phyloP scores from a whole-genome alignment of 2,888 invertebrate genomes.

The Trichogramma dendrolimi region DNA sequence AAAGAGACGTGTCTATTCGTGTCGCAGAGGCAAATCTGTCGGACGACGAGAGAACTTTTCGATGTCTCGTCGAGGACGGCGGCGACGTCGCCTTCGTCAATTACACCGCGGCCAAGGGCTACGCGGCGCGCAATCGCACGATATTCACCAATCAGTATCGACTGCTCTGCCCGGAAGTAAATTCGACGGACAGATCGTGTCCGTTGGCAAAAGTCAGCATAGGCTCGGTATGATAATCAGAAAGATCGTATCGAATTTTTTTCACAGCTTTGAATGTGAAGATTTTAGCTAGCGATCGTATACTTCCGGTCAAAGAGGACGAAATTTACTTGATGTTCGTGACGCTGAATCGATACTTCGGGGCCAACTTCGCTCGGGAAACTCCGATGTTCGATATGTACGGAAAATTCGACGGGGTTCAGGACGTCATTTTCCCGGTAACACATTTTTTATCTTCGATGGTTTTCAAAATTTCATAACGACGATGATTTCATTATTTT shows the following conservation, averaged over 20 bases:
- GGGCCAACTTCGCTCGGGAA: conserved; percentile 57
- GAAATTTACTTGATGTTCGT: conserved; percentile 69
- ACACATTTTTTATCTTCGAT: conserved; percentile 26
- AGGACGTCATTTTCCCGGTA: conserved; percentile 63
- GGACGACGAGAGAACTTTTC: conserved; percentile 27
- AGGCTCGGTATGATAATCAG: conserved; percentile 9
- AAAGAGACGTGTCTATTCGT: background rate
- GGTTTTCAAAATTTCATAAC: too few relatives aligned
- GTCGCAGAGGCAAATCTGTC: background rate
- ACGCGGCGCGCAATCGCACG: conserved; percentile 51
- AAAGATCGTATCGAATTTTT: background rate
- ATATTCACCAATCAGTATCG: conserved; percentile 13
- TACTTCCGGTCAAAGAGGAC: conserved; percentile 57
- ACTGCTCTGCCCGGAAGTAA: background rate
- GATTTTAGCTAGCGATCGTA: conserved; percentile 60
- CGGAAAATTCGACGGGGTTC: conserved; percentile 62
- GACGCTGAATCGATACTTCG: conserved; percentile 68
- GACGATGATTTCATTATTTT: too few relatives aligned
- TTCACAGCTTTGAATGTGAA: conserved; percentile 46
- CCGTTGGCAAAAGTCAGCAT: conserved; percentile 13
- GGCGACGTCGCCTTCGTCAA: conserved; percentile 78
- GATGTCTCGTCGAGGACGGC: conserved; percentile 61
- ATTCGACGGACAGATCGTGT: background rate
- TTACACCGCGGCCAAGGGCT: conserved; percentile 57
- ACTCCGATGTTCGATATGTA: conserved; percentile 68